Evolutionary conservation across 1,140 invertebrate species (phyloP).

Genomic region (Dendrolimus kikuchii): DNA sequence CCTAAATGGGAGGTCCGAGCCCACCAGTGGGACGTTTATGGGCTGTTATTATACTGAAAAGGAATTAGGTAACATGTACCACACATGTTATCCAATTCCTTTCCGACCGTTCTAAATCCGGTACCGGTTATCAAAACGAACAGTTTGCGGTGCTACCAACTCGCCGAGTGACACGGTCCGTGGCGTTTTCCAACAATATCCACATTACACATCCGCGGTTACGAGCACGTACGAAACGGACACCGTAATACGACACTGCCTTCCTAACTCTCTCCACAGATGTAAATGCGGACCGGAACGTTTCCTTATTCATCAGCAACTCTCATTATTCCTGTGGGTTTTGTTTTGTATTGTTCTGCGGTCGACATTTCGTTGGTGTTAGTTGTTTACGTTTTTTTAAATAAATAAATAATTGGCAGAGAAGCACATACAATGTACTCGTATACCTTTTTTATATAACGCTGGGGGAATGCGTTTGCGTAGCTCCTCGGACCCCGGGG

Average conservation of each 20-base stretch:
- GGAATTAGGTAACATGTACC: too few relatives aligned
- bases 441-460: too few relatives aligned
- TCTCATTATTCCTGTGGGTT: constrained; percentile 13
- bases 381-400: constrained; percentile 7
- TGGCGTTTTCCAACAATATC: constrained; percentile 35
- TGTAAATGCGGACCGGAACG: constrained; percentile 66
- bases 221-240: constrained; percentile 43
- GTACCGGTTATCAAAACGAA: constrained; percentile 18
- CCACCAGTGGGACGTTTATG: too few relatives aligned
- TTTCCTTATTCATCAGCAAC: constrained; percentile 33
- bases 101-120: too few relatives aligned
- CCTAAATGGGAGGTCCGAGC: too few relatives aligned
- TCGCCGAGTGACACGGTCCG: not conserved
- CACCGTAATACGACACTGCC: constrained; percentile 48
- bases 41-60: too few relatives aligned
- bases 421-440: too few relatives aligned
- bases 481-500: too few relatives aligned
- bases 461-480: too few relatives aligned
- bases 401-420: not conserved
- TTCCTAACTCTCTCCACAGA: constrained; percentile 55
- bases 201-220: constrained; percentile 58
- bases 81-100: too few relatives aligned
- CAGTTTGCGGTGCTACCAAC: constrained; percentile 38
- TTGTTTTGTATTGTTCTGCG: constrained; percentile 31
- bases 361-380: constrained; percentile 11